A percentile compares a stretch with the other conserved stretches of the same genome.
Conservation (phyloP, 2,113 vertebrate species). For the Tursiops truncatus region DNA sequence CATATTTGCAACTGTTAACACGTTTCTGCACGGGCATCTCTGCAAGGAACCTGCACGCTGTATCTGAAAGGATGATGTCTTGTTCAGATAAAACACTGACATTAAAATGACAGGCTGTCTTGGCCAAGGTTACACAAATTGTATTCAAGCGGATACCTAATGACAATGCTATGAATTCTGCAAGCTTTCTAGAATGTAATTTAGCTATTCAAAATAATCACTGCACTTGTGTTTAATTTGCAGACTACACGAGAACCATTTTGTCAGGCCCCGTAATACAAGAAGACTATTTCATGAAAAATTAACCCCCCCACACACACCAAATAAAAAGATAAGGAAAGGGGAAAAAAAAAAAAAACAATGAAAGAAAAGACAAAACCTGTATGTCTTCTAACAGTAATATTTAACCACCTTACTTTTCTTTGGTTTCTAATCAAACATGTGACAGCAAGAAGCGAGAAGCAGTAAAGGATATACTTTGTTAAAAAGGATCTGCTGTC, state of each 20-base stretch:
- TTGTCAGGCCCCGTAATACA: conserved; percentile 88
- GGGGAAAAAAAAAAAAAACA: conserved; percentile 36
- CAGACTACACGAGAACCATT: conserved; percentile 89
- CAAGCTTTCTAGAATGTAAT: conserved; percentile 94
- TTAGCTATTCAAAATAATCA: conserved; percentile 95
- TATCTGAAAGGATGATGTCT: conserved; percentile 91
- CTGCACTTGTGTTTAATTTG: conserved; percentile 91
- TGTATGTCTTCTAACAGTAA: conserved; percentile 82
- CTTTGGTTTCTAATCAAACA: conserved; percentile 87
- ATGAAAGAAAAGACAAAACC: conserved; percentile 83
- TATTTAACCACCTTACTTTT: conserved; percentile 86
- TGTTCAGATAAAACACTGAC: conserved; percentile 93
- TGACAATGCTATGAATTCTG: conserved; percentile 94
- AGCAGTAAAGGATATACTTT: conserved; percentile 87
- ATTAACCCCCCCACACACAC: conserved; percentile 34
- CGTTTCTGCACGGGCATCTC: conserved; percentile 87
- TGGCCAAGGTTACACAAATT: conserved; percentile 97
- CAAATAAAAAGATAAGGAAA: conserved; percentile 65
- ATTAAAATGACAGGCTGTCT: conserved; percentile 95
- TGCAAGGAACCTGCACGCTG: conserved; percentile 87
- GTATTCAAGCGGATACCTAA: conserved; percentile 92
- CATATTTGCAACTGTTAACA: conserved; percentile 93
- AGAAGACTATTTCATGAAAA: conserved; percentile 87
- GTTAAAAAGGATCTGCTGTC: conserved; percentile 87
- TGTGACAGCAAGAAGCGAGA: conserved; percentile 85